These are phyloP conservation scores for Alloplasta piceator DNA, from an alignment of 2,888 invertebrate species.

Conservation along the genomic window DNA sequence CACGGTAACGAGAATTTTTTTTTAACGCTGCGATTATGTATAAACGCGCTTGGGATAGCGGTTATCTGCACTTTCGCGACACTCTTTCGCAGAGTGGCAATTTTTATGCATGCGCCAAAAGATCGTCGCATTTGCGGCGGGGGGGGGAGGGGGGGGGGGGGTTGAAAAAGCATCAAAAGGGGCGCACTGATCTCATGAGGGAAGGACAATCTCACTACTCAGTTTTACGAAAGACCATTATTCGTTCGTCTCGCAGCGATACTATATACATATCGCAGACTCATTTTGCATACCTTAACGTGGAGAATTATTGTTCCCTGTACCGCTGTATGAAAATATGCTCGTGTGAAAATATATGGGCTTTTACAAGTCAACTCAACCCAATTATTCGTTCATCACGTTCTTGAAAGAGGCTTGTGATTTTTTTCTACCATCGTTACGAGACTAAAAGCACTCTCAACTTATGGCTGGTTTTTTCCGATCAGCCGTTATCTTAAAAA, in stretches of 20 bases:
- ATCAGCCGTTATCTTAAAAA: too few relatives aligned
- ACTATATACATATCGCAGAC: conserved; percentile 10
- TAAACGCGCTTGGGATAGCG: conserved; percentile 2
- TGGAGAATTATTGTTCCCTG: conserved; percentile 19
- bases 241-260: background rate
- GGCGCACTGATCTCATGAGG: background rate
- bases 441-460: too few relatives aligned
- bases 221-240: conserved; percentile 29
- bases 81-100: conserved; percentile 49
- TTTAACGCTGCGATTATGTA: conserved; percentile 15
- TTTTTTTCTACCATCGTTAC: too few relatives aligned
- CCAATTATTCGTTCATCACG: too few relatives aligned
- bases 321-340: background rate
- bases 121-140: conserved; percentile 49
- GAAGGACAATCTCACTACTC: conserved; percentile 1
- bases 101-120: conserved; percentile 53
- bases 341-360: too few relatives aligned
- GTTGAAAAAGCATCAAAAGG: background rate
- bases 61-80: conserved; percentile 41
- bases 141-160: too few relatives aligned
- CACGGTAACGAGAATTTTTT: conserved; percentile 36
- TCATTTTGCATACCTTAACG: conserved; percentile 52
- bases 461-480: too few relatives aligned
- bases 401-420: too few relatives aligned
- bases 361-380: too few relatives aligned